Percentiles rank a stretch among this genome's conserved stretches.
phyloP scores from a whole-genome alignment of 2,113 vertebrate species.

The Sebastes schlegelii region DNA sequence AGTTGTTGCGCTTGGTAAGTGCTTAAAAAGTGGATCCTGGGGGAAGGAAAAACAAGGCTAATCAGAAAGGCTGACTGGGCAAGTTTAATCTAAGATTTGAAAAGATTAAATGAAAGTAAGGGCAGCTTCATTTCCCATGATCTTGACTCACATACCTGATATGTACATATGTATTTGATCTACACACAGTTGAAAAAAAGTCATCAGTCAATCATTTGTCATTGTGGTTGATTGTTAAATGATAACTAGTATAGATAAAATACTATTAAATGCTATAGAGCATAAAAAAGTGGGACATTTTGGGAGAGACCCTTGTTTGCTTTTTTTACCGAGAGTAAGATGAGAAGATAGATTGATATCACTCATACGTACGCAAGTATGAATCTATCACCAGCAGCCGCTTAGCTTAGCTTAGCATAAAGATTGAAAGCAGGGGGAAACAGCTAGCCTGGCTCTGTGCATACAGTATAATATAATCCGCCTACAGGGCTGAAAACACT shows the following conservation, averaged over 20 bases:
- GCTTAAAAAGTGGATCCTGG: constrained; percentile 17
- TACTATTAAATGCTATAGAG: not conserved
- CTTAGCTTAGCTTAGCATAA: not conserved
- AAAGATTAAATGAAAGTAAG: not conserved
- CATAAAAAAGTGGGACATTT: not conserved
- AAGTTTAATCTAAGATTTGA: not conserved
- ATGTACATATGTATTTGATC: not conserved
- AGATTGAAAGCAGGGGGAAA: not conserved
- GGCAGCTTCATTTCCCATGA: not conserved
- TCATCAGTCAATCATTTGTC: no score
- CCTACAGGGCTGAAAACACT: no score
- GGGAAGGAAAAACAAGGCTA: not conserved
- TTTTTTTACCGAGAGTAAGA: not conserved
- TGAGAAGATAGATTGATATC: not conserved
- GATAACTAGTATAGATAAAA: not conserved
- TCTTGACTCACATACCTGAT: not conserved
- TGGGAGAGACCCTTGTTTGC: not conserved
- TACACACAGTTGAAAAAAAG: not conserved
- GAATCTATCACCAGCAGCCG: not conserved
- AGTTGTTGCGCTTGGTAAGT: constrained; percentile 1
- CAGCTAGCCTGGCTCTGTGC: not conserved
- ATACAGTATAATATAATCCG: not conserved
- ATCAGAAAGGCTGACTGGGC: not conserved
- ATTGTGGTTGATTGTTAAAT: not conserved
- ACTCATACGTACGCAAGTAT: no score